Evolutionary conservation across 1,140 invertebrate species (phyloP), one percentile per base, ranked within the genome.

Genomic region (Drosophila willistoni): DNA sequence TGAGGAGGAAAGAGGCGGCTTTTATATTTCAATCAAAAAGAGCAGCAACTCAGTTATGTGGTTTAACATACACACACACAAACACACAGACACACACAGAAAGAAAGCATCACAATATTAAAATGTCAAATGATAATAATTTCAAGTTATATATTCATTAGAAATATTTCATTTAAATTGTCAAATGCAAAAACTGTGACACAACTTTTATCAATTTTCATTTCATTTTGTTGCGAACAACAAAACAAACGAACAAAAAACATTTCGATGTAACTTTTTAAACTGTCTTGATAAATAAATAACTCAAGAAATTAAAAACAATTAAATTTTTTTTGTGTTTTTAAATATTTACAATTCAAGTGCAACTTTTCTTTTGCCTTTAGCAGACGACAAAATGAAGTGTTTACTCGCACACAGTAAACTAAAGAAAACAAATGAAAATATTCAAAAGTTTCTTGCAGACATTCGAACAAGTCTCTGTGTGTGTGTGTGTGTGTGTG

Each of bases 251-350:
- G 22, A 29, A 29, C 5, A 29, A 29, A 29, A 1, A 29, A 12
- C 17, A 36, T 47, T 63, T n/a, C 17, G 17, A 25, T 12, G 55
- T 54, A 33, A 39, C 68, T 14, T 33, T 29, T 36, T 60, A 68
- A 42, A 64, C 54, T 39, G 25, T 22, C 9, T 56, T 34, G 41
- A n/a, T 19, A 34, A 63, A 54, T 59, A 51, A 63, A 61, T 6
- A 25, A 51, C 44, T 22, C 10, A 64, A 68, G 61, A 68, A 83
- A 87, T 78, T 70, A 78, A 89, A 87, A 84, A 84, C 84, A 89
- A 84, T 89, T 81, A 75, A 89, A 89, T 89, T 73, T 29, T 73
- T 29, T 89, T 84, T 81, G 9, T 39, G 36, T 36, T 36, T 12
- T 36, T 36, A 9, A 36, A 51, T 72, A 89, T 85, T 81, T 75